Evolutionary conservation across 2,888 invertebrate species (phyloP).

Genomic region (Chymomyza caudatula): DNA sequence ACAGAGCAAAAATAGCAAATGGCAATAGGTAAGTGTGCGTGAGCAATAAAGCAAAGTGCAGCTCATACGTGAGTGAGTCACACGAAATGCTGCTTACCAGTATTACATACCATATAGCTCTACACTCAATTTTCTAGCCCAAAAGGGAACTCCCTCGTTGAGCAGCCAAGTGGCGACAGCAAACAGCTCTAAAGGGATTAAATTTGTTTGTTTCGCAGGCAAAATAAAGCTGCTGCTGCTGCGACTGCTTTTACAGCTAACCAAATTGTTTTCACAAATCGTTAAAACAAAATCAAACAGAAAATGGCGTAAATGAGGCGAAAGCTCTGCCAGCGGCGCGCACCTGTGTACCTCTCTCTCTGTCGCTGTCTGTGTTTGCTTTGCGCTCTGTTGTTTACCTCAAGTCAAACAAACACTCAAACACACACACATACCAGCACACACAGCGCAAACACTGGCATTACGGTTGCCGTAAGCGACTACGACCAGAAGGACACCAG

Average conservation of each 20-base stretch:
- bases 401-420: constrained; percentile 37
- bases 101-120: not conserved
- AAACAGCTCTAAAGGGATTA: not conserved
- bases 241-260: not conserved
- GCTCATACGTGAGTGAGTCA: constrained; percentile 2
- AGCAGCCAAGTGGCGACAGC: not conserved
- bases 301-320: constrained; percentile 64
- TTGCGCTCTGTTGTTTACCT: constrained; percentile 53
- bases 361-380: constrained; percentile 20
- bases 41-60: constrained; percentile 65
- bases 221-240: not conserved
- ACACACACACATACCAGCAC: not conserved
- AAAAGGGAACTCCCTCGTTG: not conserved
- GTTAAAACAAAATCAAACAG: constrained; percentile 71
- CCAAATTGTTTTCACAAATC: constrained; percentile 67
- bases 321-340: constrained; percentile 27
- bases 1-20: constrained; percentile 61
- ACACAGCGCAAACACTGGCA: not conserved
- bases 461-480: not conserved
- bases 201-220: not conserved
- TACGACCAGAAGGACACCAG: not conserved
- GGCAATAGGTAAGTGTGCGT: constrained; percentile 43
- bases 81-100: not conserved
- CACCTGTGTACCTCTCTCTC: constrained; percentile 42
- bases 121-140: not conserved